Conservation (phyloP, 2,113 vertebrate species). For the Dolichallabes microphthalmus region DNA sequence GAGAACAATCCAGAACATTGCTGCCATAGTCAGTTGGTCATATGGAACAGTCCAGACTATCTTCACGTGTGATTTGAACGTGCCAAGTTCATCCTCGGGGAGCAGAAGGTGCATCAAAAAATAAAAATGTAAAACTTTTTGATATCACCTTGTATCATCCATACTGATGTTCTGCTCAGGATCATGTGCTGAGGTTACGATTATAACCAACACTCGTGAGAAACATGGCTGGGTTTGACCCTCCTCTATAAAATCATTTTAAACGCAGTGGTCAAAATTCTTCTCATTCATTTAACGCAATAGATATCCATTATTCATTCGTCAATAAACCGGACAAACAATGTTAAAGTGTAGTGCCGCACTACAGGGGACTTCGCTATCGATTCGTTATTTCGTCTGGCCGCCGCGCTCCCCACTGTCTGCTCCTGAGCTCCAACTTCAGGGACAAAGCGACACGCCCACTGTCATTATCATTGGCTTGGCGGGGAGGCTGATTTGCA, state of each 20-base stretch:
- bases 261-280: not conserved
- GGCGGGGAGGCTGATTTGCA: slow-evolving; percentile 24
- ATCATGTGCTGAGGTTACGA: not conserved
- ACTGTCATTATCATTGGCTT: slow-evolving; percentile 30
- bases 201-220: not conserved
- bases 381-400: slow-evolving; percentile 25
- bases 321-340: not conserved
- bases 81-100: no score
- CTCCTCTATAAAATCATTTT: not conserved
- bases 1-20: no score
- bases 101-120: no score
- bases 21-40: no score
- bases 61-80: no score
- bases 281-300: not conserved
- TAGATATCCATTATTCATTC: not conserved
- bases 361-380: not conserved
- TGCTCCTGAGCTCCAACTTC: slow-evolving; percentile 39
- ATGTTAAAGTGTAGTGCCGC: not conserved
- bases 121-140: no score
- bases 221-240: not conserved
- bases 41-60: no score
- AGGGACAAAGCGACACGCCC: slow-evolving; percentile 47
- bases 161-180: not conserved
- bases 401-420: not conserved
- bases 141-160: not conserved